These are phyloP conservation scores for Raphicerus campestris DNA, from an alignment of 2,113 vertebrate species.

Conservation along the genomic window DNA sequence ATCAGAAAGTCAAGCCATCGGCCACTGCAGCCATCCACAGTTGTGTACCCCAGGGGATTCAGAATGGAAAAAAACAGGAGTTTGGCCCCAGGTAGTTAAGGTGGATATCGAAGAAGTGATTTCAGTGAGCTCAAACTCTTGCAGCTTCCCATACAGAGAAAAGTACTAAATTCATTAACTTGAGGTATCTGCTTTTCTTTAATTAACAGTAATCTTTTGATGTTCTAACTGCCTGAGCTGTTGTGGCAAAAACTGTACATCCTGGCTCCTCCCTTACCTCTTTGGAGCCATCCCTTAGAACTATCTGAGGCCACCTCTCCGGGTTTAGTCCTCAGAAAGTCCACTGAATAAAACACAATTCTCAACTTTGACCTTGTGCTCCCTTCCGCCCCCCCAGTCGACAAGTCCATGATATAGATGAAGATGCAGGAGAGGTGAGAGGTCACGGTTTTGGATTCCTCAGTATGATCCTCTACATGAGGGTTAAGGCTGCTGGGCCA, in stretches of 20 bases:
- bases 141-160: neutral
- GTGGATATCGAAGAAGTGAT: neutral
- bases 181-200: neutral
- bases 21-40: neutral
- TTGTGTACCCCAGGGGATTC: neutral
- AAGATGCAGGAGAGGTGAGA: neutral
- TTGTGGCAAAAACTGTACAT: neutral
- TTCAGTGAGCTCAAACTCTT: neutral
- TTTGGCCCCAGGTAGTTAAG: neutral
- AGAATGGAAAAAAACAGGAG: neutral
- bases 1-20: neutral
- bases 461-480: neutral
- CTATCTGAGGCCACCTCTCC: neutral
- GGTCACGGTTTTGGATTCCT: neutral
- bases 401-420: neutral
- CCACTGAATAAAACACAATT: neutral
- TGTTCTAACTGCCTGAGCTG: neutral
- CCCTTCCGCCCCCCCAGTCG: fast-evolving
- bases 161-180: neutral
- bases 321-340: neutral
- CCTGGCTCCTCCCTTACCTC: neutral
- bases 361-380: neutral
- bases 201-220: neutral
- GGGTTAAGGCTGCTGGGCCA: neutral
- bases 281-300: neutral